A percentile compares a stretch with the other conserved stretches of the same genome.
phyloP scores from a whole-genome alignment of 2,113 vertebrate genomes.

The Pelmatolapia mariae region DNA sequence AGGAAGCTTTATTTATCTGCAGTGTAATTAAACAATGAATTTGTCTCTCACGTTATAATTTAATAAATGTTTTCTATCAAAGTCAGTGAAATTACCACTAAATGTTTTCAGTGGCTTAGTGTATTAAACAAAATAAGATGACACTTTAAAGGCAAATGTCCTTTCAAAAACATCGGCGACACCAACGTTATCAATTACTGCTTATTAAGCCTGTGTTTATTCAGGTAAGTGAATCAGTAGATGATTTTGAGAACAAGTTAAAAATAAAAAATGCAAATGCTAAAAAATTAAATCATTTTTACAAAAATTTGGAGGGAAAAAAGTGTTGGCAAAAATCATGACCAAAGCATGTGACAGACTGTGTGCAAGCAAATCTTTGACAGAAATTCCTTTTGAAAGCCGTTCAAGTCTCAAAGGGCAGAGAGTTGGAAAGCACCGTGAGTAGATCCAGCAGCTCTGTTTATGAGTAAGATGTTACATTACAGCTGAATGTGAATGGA shows the following conservation, averaged over 20 bases:
- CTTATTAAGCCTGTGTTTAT: neutral
- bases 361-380: neutral
- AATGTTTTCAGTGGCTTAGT: neutral
- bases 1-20: neutral
- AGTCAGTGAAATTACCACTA: neutral
- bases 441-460: neutral
- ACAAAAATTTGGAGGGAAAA: neutral
- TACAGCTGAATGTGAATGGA: neutral
- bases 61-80: neutral
- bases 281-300: accelerated
- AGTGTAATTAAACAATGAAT: neutral
- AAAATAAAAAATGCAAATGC: neutral
- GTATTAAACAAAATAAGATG: neutral
- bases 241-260: neutral
- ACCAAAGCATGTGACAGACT: neutral
- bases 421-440: neutral
- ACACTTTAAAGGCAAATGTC: neutral
- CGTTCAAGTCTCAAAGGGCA: neutral
- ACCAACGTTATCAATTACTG: neutral
- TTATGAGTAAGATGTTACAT: neutral
- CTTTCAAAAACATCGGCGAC: neutral
- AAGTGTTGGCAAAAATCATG: neutral
- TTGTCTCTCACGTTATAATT: neutral
- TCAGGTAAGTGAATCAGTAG: neutral
- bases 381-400: neutral